Conservation (phyloP, 2,113 vertebrate genomes). For the Synodontis membranacea region DNA sequence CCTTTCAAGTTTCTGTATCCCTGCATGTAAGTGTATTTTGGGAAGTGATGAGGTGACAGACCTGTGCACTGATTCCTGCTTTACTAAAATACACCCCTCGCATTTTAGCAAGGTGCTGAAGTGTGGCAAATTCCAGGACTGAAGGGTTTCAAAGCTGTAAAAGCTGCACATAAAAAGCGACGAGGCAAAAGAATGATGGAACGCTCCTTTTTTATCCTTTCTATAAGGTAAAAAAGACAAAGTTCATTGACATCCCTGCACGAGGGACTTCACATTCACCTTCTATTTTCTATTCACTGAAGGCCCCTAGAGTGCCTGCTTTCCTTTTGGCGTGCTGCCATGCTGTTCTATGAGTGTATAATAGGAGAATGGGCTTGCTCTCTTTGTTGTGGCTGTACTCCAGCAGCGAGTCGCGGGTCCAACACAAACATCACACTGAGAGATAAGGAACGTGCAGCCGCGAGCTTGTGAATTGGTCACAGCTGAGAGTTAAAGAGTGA, state of each 20-base stretch:
- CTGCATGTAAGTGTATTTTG: slow-evolving; percentile 19
- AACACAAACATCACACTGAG: slow-evolving; percentile 61
- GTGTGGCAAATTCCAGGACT: slow-evolving; percentile 13
- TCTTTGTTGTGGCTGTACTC: slow-evolving; percentile 60
- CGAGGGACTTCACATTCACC: background rate
- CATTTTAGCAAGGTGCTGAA: background rate
- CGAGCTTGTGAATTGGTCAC: slow-evolving; percentile 27
- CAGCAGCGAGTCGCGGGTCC: slow-evolving; percentile 61
- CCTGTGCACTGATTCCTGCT: background rate
- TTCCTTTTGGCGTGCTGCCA: slow-evolving; percentile 49
- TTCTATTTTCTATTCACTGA: slow-evolving; percentile 16
- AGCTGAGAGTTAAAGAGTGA: slow-evolving; percentile 24
- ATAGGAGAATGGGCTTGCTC: slow-evolving; percentile 59
- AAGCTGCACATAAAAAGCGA: slow-evolving; percentile 26
- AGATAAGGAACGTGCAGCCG: slow-evolving; percentile 41
- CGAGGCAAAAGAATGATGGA: background rate
- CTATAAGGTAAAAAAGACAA: slow-evolving; percentile 21
- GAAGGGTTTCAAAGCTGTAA: slow-evolving; percentile 27
- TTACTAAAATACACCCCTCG: background rate
- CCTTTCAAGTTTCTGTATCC: background rate
- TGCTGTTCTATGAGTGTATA: slow-evolving; percentile 59
- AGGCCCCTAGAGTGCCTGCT: slow-evolving; percentile 24
- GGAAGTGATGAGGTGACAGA: slow-evolving; percentile 29
- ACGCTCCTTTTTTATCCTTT: slow-evolving; percentile 2
- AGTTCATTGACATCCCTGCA: slow-evolving; percentile 7